Conservation (phyloP, 2,888 invertebrate species). For the Ormyrus thymus region DNA sequence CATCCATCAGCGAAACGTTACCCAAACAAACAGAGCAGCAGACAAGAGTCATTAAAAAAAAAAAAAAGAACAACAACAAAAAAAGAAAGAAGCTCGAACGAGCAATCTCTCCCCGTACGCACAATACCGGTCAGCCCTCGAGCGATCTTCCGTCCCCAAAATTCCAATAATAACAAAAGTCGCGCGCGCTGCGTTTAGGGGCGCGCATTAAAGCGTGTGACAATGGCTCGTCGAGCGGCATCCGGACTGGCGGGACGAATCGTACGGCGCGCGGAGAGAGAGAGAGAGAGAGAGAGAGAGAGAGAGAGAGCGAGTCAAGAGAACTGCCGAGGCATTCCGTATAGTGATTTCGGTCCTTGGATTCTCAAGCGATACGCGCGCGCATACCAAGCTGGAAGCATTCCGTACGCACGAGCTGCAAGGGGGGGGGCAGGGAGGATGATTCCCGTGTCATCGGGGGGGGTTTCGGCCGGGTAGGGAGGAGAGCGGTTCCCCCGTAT, state of each 20-base stretch:
- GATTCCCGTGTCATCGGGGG: background rate
- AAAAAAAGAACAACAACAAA: too few species aligned
- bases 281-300: background rate
- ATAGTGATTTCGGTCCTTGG: constrained; percentile 12
- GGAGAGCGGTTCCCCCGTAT: background rate
- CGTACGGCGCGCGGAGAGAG: constrained; percentile 2
- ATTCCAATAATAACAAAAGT: constrained; percentile 45
- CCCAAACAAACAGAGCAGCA: constrained; percentile 16
- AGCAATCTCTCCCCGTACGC: background rate
- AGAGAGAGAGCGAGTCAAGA: background rate
- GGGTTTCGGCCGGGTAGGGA: background rate
- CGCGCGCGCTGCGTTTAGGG: constrained; percentile 8
- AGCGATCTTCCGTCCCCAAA: background rate
- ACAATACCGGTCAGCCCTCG: background rate
- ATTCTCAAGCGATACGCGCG: constrained; percentile 7
- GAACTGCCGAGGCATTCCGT: constrained; percentile 28
- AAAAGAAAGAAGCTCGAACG: too few species aligned
- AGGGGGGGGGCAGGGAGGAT: constrained; percentile 16
- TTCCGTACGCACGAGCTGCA: background rate
- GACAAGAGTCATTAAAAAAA: background rate
- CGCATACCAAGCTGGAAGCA: background rate
- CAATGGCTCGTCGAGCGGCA: constrained; percentile 43
- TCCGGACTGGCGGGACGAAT: constrained; percentile 44
- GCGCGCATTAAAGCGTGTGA: constrained; percentile 52
- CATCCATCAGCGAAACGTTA: background rate